These are phyloP conservation scores for Dascyllus trimaculatus DNA, from an alignment of 2,113 vertebrate genomes.

Conservation along the genomic window DNA sequence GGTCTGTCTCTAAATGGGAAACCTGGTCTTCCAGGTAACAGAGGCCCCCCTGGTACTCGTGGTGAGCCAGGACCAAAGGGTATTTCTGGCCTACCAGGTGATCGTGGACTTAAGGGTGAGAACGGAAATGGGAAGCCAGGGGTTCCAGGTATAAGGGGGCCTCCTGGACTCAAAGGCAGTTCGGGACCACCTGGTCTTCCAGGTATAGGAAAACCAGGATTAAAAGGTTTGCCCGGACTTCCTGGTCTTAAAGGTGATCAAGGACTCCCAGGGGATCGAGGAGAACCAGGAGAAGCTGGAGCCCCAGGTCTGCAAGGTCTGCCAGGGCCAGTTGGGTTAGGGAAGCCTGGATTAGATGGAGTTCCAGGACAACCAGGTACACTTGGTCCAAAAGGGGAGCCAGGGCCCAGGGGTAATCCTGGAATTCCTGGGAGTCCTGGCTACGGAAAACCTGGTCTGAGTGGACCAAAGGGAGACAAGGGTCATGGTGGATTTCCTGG, in stretches of 20 bases:
- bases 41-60: slow-evolving; percentile 89
- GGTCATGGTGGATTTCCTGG: slow-evolving; percentile 91
- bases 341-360: slow-evolving; percentile 90
- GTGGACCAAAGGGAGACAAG: slow-evolving; percentile 92
- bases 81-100: slow-evolving; percentile 88
- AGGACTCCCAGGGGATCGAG: slow-evolving; percentile 87
- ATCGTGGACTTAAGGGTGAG: slow-evolving; percentile 92
- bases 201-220: slow-evolving; percentile 91
- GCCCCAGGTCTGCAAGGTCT: slow-evolving; percentile 88
- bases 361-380: slow-evolving; percentile 89
- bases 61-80: slow-evolving; percentile 94
- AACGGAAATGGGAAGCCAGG: slow-evolving; percentile 94
- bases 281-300: slow-evolving; percentile 87
- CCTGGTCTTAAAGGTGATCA: slow-evolving; percentile 90
- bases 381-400: slow-evolving; percentile 91
- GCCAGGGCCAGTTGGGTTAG: slow-evolving; percentile 89
- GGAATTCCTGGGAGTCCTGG: slow-evolving; percentile 91
- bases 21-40: slow-evolving; percentile 90
- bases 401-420: slow-evolving; percentile 88
- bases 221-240: slow-evolving; percentile 89
- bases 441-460: slow-evolving; percentile 93
- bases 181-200: slow-evolving; percentile 85
- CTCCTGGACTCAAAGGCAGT: slow-evolving; percentile 87
- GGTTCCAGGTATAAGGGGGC: slow-evolving; percentile 87
- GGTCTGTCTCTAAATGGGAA: slow-evolving; percentile 96